Conservation (phyloP, 2,888 invertebrate species). For the Habrosyne pyritoides region DNA sequence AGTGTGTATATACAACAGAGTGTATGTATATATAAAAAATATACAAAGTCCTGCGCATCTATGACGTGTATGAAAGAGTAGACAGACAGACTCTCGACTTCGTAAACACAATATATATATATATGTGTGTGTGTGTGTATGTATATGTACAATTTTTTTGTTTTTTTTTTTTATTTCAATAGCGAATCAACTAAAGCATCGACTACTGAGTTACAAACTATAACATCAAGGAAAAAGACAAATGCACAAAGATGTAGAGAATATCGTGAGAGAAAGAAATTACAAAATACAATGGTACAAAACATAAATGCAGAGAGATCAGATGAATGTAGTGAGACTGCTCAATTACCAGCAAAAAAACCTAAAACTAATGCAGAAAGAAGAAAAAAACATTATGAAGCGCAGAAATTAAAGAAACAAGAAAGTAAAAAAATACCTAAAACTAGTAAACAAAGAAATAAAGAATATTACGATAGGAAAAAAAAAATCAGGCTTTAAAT, state of each 20-base stretch:
- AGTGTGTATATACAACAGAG: slow-evolving; percentile 13
- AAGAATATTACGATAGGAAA: slow-evolving; percentile 30
- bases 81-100: slow-evolving; percentile 18
- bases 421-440: slow-evolving; percentile 31
- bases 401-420: slow-evolving; percentile 34
- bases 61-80: slow-evolving; percentile 19
- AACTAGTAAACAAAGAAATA: slow-evolving; percentile 28
- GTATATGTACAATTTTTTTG: slow-evolving; percentile 11
- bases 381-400: slow-evolving; percentile 34
- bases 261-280: slow-evolving; percentile 39
- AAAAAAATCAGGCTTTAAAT: slow-evolving; percentile 25
- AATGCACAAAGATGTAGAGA: slow-evolving; percentile 42
- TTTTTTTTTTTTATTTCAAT: slow-evolving; percentile 22
- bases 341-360: slow-evolving; percentile 32
- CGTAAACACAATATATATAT: slow-evolving; percentile 13
- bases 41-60: slow-evolving; percentile 14
- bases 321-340: slow-evolving; percentile 34
- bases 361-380: slow-evolving; percentile 37
- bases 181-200: slow-evolving; percentile 31
- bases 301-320: slow-evolving; percentile 36
- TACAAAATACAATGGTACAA: slow-evolving; percentile 36
- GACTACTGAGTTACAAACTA: slow-evolving; percentile 31
- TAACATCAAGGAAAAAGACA: slow-evolving; percentile 33
- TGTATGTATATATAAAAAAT: slow-evolving; percentile 19
- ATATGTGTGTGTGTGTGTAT: slow-evolving; percentile 6